Base-by-base conservation (phyloP, 2,888 invertebrate genomes). In the Ramazzottius varieornatus region DNA sequence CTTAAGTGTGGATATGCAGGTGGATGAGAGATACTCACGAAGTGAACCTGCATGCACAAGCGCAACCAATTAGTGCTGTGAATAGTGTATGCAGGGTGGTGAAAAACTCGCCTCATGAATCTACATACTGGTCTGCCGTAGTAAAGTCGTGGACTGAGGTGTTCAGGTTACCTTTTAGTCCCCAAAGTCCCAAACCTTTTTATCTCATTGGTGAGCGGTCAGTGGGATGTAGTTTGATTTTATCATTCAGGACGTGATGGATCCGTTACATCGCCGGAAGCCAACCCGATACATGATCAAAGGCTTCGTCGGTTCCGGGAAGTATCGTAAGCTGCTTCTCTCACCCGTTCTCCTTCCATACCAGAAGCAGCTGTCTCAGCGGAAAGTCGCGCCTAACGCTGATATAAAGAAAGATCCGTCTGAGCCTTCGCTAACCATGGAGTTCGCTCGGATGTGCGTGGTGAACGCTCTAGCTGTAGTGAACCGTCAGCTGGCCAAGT, bases 231-330 rank as follows among this genome's bases (percentile, higher is more conserved):
- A n/a, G n/a, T n/a, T n/a, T n/a, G n/a, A n/a, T n/a, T n/a, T 29
- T 29, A 16, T 54, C 4, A 24, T 54, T 8, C 24, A 54, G 54
- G 54, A 54, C 24, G n/a, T 54, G n/a, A 54, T 54, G 4, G 54
- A 54, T 54, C 54, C 54, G 29, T 29, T 54, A 4, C 54, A 54
- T 54, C 54, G 54, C 16, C 13, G 54, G 8, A 54, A 54, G 54
- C 54, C 54, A 13, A 54, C 54, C 29, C 54, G 54, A 4, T 54
- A 54, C 54, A 54, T 54, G 54, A 54, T 54, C 29, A 54, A 54
- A 24, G 54, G 54, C 20, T 54, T 29, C 4, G 29, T 54, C 54
- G 54, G 54, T 13, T 16, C 54, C 16, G 54, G 54, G 24, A 54
- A 54, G 29, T 54, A n/a, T 24, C 54, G 54, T 8, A 54, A 54